These are phyloP conservation scores for Odiellus spinosus DNA, from an alignment of 2,888 invertebrate species.

Conservation along the genomic window DNA sequence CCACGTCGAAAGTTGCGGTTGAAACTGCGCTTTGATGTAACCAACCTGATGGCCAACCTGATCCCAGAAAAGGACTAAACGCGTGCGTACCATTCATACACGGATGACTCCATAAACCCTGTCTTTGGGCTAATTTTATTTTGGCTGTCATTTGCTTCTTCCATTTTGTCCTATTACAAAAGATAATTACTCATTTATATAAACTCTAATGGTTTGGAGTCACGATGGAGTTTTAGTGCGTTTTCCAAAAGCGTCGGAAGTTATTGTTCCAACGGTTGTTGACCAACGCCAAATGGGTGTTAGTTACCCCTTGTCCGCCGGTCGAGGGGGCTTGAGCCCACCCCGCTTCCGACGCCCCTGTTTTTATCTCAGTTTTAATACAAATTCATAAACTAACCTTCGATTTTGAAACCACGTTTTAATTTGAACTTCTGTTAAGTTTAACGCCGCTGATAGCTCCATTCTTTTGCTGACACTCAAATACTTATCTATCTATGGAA, in stretches of 20 bases:
- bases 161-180: constrained; percentile 66
- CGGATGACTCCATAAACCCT: constrained; percentile 14
- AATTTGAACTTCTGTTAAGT: constrained; percentile 83
- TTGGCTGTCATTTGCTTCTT: constrained; percentile 81
- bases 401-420: constrained; percentile 95
- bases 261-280: no score
- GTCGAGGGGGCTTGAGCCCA: no score
- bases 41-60: neutral
- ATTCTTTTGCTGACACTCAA: constrained; percentile 86
- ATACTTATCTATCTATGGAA: constrained; percentile 78
- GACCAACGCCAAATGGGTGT: no score
- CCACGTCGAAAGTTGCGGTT: no score
- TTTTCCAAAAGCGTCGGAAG: no score
- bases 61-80: constrained; percentile 15
- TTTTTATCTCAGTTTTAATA: no score
- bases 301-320: no score
- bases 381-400: constrained; percentile 27
- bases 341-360: no score
- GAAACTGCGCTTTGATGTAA: no score
- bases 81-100: constrained; percentile 15
- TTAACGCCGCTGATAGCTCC: constrained; percentile 75
- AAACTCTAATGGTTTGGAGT: no score
- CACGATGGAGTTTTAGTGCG: no score
- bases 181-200: no score
- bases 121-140: constrained; percentile 16